Conservation (phyloP, 2,113 vertebrate genomes). For the Oryzias celebensis region DNA sequence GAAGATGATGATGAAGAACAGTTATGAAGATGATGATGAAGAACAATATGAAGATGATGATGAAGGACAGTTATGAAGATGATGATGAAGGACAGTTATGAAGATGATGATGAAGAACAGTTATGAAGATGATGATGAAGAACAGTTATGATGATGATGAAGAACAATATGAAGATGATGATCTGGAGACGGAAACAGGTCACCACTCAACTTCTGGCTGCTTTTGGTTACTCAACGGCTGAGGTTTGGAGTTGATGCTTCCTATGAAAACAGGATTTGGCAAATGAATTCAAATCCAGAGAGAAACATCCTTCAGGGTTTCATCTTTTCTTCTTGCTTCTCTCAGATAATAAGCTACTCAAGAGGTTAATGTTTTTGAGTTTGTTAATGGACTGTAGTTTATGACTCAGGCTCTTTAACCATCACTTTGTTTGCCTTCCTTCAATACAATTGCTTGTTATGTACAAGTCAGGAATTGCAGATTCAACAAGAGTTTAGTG, state of each 20-base stretch:
- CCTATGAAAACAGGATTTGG: too few species aligned
- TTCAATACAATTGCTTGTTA: neutral
- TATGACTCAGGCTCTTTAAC: constrained; percentile 25
- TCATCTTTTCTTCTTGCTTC: constrained; percentile 26
- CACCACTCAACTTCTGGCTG: too few species aligned
- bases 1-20: too few species aligned
- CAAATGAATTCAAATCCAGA: neutral
- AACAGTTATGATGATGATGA: too few species aligned
- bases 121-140: neutral
- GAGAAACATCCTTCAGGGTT: neutral
- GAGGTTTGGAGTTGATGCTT: too few species aligned
- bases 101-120: neutral
- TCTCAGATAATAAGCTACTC: constrained; percentile 21
- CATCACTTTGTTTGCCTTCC: neutral
- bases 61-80: too few species aligned
- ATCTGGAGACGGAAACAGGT: too few species aligned
- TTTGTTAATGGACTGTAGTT: constrained; percentile 27
- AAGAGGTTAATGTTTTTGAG: constrained; percentile 7
- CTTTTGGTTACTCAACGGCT: too few species aligned
- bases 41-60: neutral
- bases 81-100: too few species aligned
- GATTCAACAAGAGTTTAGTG: neutral
- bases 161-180: too few species aligned
- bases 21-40: too few species aligned
- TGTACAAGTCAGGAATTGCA: neutral